Evolutionary conservation across 2,888 invertebrate genomes (phyloP), one percentile per base, ranked within the genome.

Genomic region (Resseliella maxima): DNA sequence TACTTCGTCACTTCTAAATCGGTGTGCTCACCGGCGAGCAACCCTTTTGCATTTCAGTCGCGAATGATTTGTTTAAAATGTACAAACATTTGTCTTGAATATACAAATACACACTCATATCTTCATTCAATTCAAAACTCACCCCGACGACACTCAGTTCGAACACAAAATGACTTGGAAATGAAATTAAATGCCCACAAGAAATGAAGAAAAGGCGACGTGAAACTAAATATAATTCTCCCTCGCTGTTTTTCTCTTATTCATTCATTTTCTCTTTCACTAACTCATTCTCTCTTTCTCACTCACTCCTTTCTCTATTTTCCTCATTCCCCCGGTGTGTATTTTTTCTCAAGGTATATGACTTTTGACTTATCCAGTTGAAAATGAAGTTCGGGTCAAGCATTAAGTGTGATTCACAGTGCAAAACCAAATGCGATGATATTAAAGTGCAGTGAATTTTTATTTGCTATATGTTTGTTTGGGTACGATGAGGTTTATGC

Each of bases 51-150:
- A 83, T 12, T 83, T 72, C 2, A 72, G 72, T 72, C 72, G 72
- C 72, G 72, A 72, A 72, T 72, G 72, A 72, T 72, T 72, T 72
- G 31, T 31, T 72, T 72, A 72, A n/a, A 72, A 72, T 72, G 24
- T 24, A 59, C 24, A 59, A 59, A 59, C 59, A 59, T 59, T 12
- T 3, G 27, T 24, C 18, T 24, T 1, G 5, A 59, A 41, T 41
- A 41, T 41, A 41, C 41, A 41, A n/a, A 59, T 59, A 27, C 59
- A 59, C 59, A 59, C 59, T 24, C 5, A 59, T 27, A 72, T 59
- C n/a, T 15, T 10, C n/a, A 59, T 24, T 5, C 59, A 3, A 24
- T 59, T 10, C 24, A 59, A 50, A 6, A 50, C 50, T 2, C 15
- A 50, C 50, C 10, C 50, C 10, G 2, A 8, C 50, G 5, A 50